phyloP scores from a whole-genome alignment of 1,140 invertebrate species.

The Drosophila arawakana region DNA sequence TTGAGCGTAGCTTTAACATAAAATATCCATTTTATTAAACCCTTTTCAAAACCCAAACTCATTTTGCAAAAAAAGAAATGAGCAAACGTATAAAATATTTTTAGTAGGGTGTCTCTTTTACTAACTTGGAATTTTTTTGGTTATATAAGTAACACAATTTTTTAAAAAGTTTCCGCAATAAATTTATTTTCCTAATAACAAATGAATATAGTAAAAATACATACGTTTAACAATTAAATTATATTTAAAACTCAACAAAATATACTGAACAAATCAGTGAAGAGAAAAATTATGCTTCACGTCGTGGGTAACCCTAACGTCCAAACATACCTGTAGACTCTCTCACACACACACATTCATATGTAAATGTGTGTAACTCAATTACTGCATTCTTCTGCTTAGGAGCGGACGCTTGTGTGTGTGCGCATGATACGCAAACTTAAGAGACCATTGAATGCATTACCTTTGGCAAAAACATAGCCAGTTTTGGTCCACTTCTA shows the following conservation, averaged over 20 bases:
- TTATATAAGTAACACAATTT: too few relatives aligned
- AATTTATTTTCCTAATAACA: too few relatives aligned
- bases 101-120: not conserved
- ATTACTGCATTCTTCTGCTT: slow-evolving; percentile 47
- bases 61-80: too few relatives aligned
- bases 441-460: slow-evolving; percentile 31
- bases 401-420: slow-evolving; percentile 33
- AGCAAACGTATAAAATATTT: not conserved
- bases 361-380: slow-evolving; percentile 40
- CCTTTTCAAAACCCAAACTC: not conserved
- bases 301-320: slow-evolving; percentile 31
- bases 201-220: too few relatives aligned
- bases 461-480: slow-evolving; percentile 33
- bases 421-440: slow-evolving; percentile 16
- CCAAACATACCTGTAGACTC: slow-evolving; percentile 16
- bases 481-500: slow-evolving; percentile 21
- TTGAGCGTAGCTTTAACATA: not conserved
- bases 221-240: too few relatives aligned
- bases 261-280: not conserved
- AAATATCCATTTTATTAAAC: not conserved
- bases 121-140: too few relatives aligned
- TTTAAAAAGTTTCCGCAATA: too few relatives aligned
- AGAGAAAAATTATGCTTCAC: slow-evolving; percentile 10
- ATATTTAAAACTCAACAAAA: not conserved
- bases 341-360: not conserved